Evolutionary conservation across 2,888 invertebrate genomes (phyloP), one percentile per base, ranked within the genome.

Genomic region (Lochmaea crataegi): DNA sequence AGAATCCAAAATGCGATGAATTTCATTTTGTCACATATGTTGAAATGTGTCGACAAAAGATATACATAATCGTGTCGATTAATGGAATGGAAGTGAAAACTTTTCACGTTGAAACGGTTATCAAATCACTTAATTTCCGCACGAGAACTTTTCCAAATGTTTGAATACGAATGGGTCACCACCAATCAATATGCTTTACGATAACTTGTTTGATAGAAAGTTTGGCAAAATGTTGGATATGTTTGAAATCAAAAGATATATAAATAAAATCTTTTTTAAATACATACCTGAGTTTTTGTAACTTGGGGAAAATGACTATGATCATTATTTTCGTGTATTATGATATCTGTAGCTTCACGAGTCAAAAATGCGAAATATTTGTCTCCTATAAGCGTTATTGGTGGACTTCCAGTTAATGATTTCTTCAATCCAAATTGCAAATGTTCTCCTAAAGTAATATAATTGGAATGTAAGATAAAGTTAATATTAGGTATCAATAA

Each of bases 341-440:
- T 84, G 75, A 92, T 86, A 73, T 87, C 88, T 78, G 88, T 90
- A 51, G 90, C 91, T 68, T 87, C 88, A 71, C 91, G 86, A 61
- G 89, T 88, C 2, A 88, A 83, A 51, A 90, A 86, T 41, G 78
- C 78, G 18, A 82, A 75, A 51, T 78, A 74, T 45, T 79, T 75
- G 12, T 78, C 76, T 11, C 88, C 90, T 1, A 86, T 84, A 74
- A 89, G 77, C 38, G 87, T 84, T 64, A 91, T 77, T 0, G 92
- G 92, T 6, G 90, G 88, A 58, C 90, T 87, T 2, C 91, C 91
- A 82, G 88, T 88, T 85, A 90, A 86, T 10, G 88, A 87, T 78
- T 89, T 88, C 56, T 89, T 87, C 12, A 89, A 89, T 11, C 80
- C 82, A 73, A 75, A 83, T 64, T 80, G 81, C 12, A 82, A 72